These are phyloP conservation scores for Gadus chalcogrammus DNA, from an alignment of 2,113 vertebrate species.

Conservation along the genomic window DNA sequence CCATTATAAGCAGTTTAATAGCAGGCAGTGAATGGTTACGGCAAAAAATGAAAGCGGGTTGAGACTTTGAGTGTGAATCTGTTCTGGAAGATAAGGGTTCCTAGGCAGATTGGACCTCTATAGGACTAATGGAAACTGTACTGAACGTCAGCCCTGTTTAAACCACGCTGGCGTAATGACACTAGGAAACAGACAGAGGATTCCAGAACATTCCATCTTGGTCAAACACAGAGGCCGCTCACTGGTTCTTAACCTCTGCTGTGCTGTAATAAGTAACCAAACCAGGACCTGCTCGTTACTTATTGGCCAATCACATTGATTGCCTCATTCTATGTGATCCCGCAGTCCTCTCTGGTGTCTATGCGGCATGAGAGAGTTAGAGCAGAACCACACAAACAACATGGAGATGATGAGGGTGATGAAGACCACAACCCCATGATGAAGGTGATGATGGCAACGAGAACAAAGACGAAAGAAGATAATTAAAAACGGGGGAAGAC, in stretches of 20 bases:
- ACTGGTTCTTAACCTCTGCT: background rate
- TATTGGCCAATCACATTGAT: constrained; percentile 3
- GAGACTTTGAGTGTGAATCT: background rate
- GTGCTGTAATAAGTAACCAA: constrained; percentile 56
- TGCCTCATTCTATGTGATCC: constrained; percentile 14
- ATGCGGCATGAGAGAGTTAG: background rate
- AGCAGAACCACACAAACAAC: constrained; percentile 1
- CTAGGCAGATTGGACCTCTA: too few relatives aligned
- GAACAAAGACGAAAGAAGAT: background rate
- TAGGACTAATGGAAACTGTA: background rate
- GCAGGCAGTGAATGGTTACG: background rate
- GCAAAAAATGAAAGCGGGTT: background rate
- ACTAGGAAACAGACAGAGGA: too few relatives aligned
- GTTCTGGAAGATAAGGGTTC: too few relatives aligned
- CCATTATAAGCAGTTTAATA: constrained; percentile 27
- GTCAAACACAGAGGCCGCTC: background rate
- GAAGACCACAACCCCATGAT: background rate
- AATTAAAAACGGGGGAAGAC: background rate
- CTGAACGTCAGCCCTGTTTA: background rate
- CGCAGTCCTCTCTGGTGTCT: constrained; percentile 8
- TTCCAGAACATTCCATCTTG: constrained; percentile 20
- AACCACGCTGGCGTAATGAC: too few relatives aligned
- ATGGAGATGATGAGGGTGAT: constrained; percentile 6
- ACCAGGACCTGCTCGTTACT: background rate
- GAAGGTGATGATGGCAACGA: background rate